Conservation (phyloP, 2,797 vertebrate species). For the Masticophis lateralis region DNA sequence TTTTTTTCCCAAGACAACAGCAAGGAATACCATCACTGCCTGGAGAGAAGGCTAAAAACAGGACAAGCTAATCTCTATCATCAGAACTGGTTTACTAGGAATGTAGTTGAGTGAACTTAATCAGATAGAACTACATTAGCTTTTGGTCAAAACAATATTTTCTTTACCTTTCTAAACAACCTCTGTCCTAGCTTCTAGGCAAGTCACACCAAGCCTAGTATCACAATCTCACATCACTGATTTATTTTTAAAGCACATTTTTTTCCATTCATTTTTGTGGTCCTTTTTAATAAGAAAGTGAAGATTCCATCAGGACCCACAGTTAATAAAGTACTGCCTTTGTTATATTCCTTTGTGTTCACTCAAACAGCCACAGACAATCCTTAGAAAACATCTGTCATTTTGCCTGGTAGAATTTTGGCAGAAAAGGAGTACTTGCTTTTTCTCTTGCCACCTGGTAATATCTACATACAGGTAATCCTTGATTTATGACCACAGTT, state of each 20-base stretch:
- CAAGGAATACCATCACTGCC: background rate
- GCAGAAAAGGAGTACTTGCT: background rate
- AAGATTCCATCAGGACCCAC: background rate
- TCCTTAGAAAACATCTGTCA: background rate
- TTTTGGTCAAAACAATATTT: constrained; percentile 15
- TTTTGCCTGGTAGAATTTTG: background rate
- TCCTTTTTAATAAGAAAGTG: background rate
- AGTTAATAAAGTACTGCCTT: background rate
- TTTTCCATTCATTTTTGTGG: background rate
- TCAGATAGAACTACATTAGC: constrained; percentile 4
- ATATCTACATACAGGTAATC: background rate
- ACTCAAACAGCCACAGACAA: background rate
- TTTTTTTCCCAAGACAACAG: background rate
- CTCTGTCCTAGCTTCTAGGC: constrained; percentile 4
- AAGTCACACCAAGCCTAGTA: background rate
- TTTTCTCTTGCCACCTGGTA: background rate
- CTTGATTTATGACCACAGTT: background rate
- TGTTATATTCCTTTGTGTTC: background rate
- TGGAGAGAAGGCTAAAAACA: background rate
- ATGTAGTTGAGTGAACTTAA: constrained; percentile 25
- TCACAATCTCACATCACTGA: background rate
- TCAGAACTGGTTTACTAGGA: constrained; percentile 9
- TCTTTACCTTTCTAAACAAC: constrained; percentile 1
- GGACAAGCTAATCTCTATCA: background rate
- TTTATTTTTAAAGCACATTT: background rate